phyloP scores from a whole-genome alignment of 2,797 vertebrate species.

The Myiotriccus ornatus region DNA sequence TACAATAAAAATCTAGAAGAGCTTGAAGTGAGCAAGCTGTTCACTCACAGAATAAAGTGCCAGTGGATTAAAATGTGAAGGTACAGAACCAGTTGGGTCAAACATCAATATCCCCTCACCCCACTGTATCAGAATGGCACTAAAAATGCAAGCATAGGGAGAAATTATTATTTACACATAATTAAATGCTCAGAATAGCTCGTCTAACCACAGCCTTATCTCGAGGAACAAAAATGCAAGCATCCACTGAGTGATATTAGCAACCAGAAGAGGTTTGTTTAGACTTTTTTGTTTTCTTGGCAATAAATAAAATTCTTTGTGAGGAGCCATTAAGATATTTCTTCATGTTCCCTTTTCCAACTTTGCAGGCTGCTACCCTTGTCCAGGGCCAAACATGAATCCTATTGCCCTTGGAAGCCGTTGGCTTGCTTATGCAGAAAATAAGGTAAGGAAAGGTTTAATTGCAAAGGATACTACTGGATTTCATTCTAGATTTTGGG shows the following conservation, averaged over 20 bases:
- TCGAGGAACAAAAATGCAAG: constrained; percentile 59
- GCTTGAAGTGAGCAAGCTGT: not conserved
- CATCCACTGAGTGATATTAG: constrained; percentile 43
- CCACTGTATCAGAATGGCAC: not conserved
- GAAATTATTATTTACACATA: constrained; percentile 53
- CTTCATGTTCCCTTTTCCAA: constrained; percentile 57
- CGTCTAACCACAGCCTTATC: constrained; percentile 53
- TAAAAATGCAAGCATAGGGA: constrained; percentile 33
- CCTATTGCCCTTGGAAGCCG: constrained; percentile 93
- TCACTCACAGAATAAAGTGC: not conserved
- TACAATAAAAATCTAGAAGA: not conserved
- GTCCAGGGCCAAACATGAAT: constrained; percentile 95
- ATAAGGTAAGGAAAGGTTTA: constrained; percentile 85
- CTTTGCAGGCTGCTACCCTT: constrained; percentile 93
- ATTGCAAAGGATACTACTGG: not conserved
- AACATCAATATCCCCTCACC: not conserved
- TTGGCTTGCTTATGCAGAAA: constrained; percentile 98
- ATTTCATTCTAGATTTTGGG: not conserved
- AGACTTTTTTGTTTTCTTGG: constrained; percentile 63
- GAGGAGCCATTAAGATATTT: constrained; percentile 47
- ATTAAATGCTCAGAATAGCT: constrained; percentile 62
- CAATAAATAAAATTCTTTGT: constrained; percentile 38
- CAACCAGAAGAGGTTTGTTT: constrained; percentile 53
- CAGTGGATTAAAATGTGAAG: not conserved
- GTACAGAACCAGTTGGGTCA: not conserved